Evolutionary conservation across 1,140 invertebrate species (phyloP).

Genomic region (Lordiphosa stackelbergi): DNA sequence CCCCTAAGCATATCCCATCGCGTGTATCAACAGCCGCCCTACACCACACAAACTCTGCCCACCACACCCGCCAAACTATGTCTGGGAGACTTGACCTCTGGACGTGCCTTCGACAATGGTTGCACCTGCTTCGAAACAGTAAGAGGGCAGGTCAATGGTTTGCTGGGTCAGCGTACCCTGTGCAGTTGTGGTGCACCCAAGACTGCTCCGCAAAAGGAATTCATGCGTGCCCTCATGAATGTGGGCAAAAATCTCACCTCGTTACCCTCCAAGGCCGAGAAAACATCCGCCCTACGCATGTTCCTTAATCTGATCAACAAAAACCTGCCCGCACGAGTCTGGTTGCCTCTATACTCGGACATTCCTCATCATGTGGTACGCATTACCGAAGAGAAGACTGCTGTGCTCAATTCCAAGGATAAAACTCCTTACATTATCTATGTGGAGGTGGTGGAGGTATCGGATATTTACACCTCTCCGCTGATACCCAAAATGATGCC

Average conservation of each 20-base stretch:
- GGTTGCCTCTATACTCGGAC: constrained; percentile 96
- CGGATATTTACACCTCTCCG: constrained; percentile 88
- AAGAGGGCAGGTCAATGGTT: constrained; percentile 85
- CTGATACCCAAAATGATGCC: constrained; percentile 89
- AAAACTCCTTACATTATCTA: constrained; percentile 99
- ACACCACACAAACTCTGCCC: constrained; percentile 65
- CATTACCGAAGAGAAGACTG: constrained; percentile 93
- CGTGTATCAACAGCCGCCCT: constrained; percentile 76
- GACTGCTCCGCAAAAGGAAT: constrained; percentile 90
- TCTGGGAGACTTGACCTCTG: constrained; percentile 94
- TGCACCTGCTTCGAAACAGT: constrained; percentile 87
- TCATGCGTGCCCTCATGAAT: constrained; percentile 90
- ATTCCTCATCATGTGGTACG: constrained; percentile 94
- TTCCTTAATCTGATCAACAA: constrained; percentile 95
- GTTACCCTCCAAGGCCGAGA: constrained; percentile 95
- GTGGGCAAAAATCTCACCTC: constrained; percentile 94
- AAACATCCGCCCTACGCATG: constrained; percentile 92
- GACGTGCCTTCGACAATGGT: constrained; percentile 96
- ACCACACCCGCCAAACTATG: constrained; percentile 80
- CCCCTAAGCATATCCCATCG: constrained; percentile 71
- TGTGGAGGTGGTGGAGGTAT: constrained; percentile 95
- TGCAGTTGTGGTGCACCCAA: constrained; percentile 89
- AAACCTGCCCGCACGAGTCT: constrained; percentile 97
- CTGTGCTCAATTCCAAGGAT: constrained; percentile 99
- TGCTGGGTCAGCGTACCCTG: constrained; percentile 84